phyloP scores from a whole-genome alignment of 2,888 invertebrate species.

The Plebejus argus region DNA sequence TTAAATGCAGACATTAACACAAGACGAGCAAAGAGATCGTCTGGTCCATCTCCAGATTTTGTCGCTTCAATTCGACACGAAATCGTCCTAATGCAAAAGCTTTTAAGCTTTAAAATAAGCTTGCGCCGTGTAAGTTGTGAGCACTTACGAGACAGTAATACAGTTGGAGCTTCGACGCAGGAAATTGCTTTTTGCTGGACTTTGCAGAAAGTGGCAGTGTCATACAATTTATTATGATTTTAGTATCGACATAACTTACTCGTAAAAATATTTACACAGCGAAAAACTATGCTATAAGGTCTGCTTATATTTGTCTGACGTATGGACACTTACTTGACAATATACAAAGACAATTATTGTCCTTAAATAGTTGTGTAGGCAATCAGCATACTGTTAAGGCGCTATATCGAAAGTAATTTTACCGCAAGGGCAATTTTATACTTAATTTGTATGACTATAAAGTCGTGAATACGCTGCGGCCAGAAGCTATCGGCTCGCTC shows the following conservation, averaged over 20 bases:
- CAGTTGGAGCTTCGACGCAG: slow-evolving; percentile 39
- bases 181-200: slow-evolving; percentile 52
- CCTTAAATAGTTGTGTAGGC: too few relatives aligned
- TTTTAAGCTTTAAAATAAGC: slow-evolving; percentile 30
- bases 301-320: neutral
- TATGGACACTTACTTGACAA: too few relatives aligned
- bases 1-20: too few relatives aligned
- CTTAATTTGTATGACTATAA: too few relatives aligned
- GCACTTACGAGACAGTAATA: slow-evolving; percentile 27
- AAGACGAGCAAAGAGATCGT: neutral
- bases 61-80: neutral
- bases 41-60: neutral
- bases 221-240: neutral
- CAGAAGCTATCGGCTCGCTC: too few relatives aligned
- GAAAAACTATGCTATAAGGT: neutral
- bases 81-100: slow-evolving; percentile 23
- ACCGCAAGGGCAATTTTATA: too few relatives aligned
- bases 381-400: too few relatives aligned
- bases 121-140: slow-evolving; percentile 19
- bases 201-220: neutral
- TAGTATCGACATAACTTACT: neutral
- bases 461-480: too few relatives aligned
- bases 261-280: neutral
- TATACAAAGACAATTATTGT: too few relatives aligned
- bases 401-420: too few relatives aligned